Percentiles rank a stretch among this genome's conserved stretches.
These are phyloP conservation scores for Nylanderia fulva DNA, from an alignment of 1,140 invertebrate species.

Conservation along the genomic window DNA sequence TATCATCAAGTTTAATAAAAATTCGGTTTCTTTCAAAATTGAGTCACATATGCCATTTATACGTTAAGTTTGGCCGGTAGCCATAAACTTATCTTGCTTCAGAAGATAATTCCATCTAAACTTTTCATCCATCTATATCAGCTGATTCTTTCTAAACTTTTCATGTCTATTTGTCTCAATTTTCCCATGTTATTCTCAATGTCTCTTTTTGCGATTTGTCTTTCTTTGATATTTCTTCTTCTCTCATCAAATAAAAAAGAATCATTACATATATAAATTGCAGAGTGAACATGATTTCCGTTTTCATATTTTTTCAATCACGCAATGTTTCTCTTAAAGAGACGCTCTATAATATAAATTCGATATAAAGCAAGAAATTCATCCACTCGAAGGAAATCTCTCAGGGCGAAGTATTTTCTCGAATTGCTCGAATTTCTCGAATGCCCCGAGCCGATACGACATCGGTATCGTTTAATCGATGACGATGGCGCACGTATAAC, in stretches of 20 bases:
- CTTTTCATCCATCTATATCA: not conserved
- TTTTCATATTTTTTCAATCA: slow-evolving; percentile 18
- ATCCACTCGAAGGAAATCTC: not conserved
- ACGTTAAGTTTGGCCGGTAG: not conserved
- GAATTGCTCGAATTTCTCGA: not conserved
- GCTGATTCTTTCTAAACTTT: slow-evolving; percentile 3
- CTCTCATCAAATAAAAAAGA: not conserved
- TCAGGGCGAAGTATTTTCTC: not conserved
- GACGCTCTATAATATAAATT: not conserved
- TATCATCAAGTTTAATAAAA: not conserved
- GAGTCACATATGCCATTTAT: not conserved
- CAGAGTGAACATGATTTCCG: not conserved
- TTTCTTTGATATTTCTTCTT: not conserved
- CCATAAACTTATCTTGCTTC: not conserved
- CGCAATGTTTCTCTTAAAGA: not conserved
- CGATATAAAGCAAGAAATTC: not conserved
- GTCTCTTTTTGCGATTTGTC: not conserved
- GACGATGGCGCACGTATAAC: slow-evolving; percentile 35
- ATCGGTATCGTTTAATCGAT: slow-evolving; percentile 57
- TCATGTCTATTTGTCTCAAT: slow-evolving; percentile 10
- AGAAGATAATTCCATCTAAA: not conserved
- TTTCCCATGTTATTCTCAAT: not conserved
- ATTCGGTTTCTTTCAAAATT: not conserved
- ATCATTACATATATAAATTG: not conserved
- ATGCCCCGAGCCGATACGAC: not conserved